Evolutionary conservation across 2,113 vertebrate genomes (phyloP), one percentile per base, ranked within the genome.

Genomic region (Antechinus stuartii): DNA sequence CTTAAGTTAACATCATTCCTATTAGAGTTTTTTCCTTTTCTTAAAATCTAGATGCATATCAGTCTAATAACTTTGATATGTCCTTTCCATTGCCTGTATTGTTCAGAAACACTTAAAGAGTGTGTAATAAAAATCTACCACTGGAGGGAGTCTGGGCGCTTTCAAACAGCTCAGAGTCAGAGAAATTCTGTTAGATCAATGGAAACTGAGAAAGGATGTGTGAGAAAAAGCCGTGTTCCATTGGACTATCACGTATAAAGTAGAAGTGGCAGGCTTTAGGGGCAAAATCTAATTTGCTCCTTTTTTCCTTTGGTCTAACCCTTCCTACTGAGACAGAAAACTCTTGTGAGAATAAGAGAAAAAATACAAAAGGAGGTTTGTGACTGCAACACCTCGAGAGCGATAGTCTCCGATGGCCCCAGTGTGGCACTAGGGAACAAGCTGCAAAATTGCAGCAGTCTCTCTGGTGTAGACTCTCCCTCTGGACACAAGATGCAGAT

Each of bases 81-180:
- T 23, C 35, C n/a, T 84, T 84, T 84, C 68, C 23, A 42, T 42
- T 42, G n/a, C 7, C 22, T 10, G 54, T 94, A 90, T 56, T 91
- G 92, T 12, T 10, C 27, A 96, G 96, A 93, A 54, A 89, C 46
- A 49, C 30, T 35, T 2, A 89, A 47, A 55, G 94, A 54, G 49
- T 98, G 98, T 94, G 68, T 92, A 84, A 26, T 96, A 54, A 52
- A 24, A 91, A 94, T 68, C 93, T 0, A 96, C 99, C 99, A 98
- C 99, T 98, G 98, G 98, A 98, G 99, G 99, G 99, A 98, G 99
- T 98, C 98, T 97, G 99, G 98, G 98, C 98, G 98, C 99, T 98
- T 98, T 98, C 96, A 97, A 98, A 98, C 55, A 61, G 93, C 91
- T 96, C 89, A 3, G 12, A 26, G 35, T 76, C 90, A 61, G 93